Percentiles rank a stretch among this genome's conserved stretches.
These are phyloP conservation scores for Lithophane leautieri DNA, from an alignment of 2,888 invertebrate species.

Conservation along the genomic window DNA sequence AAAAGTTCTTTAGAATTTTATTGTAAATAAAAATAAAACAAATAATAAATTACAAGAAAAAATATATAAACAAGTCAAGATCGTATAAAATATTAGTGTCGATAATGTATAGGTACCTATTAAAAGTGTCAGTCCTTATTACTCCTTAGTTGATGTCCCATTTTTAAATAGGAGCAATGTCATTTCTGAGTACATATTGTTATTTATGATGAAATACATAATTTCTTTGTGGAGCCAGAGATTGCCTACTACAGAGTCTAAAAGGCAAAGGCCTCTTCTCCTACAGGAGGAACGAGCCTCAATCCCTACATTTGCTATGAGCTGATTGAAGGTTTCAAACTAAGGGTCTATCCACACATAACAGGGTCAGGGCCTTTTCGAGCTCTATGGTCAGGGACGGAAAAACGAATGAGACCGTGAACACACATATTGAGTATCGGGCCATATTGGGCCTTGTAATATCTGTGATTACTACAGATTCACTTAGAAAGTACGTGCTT, in stretches of 20 bases:
- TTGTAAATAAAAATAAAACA: conserved; percentile 16
- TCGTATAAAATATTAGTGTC: conserved; percentile 39
- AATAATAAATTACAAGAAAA: conserved; percentile 41
- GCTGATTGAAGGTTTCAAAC: neutral
- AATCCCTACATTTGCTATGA: neutral
- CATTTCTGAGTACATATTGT: conserved; percentile 30
- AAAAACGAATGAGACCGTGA: neutral
- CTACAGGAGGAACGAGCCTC: neutral
- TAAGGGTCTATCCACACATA: neutral
- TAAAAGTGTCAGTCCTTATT: conserved; percentile 53
- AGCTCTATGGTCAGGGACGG: neutral
- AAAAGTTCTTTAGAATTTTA: conserved; percentile 24
- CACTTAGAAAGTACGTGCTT: neutral
- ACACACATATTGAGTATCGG: neutral
- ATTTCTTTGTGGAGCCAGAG: conserved; percentile 2
- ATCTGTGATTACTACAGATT: neutral
- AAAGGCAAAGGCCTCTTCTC: neutral
- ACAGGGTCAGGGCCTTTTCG: no score
- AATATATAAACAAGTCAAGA: conserved; percentile 29
- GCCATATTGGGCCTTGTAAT: no score
- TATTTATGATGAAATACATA: conserved; percentile 20
- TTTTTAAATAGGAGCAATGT: conserved; percentile 67
- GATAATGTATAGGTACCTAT: conserved; percentile 20
- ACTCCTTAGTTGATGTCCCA: conserved; percentile 64
- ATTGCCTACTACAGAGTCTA: neutral